Conservation (phyloP, 1,140 invertebrate genomes). For the Diorhabda carinulata region DNA sequence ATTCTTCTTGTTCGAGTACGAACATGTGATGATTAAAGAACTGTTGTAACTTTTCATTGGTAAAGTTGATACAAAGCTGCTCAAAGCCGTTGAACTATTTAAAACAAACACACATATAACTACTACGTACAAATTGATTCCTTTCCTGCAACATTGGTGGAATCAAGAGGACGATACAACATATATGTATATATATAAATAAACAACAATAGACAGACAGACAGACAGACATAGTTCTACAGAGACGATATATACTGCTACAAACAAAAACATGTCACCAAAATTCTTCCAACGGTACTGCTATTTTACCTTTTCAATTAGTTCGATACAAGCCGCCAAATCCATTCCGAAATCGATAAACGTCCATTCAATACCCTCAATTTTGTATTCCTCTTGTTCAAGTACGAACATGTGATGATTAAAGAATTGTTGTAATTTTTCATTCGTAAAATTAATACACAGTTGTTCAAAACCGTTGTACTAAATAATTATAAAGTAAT, state of each 20-base stretch:
- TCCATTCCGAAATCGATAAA: conserved; percentile 99
- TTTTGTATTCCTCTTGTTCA: conserved; percentile 97
- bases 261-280: neutral
- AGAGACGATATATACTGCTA: neutral
- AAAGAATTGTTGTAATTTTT: conserved; percentile 97
- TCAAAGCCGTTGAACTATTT: conserved; percentile 95
- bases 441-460: conserved; percentile 98
- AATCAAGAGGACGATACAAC: conserved; percentile 15
- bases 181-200: neutral
- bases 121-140: conserved; percentile 18
- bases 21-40: conserved; percentile 99
- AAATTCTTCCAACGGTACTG: neutral
- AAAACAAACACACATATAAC: conserved; percentile 22
- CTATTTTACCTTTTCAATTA: conserved; percentile 88
- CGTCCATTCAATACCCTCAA: conserved; percentile 90
- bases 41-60: conserved; percentile 95
- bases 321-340: conserved; percentile 92
- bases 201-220: neutral
- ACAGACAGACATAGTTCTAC: too few species aligned
- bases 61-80: conserved; percentile 99
- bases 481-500: conserved; percentile 54
- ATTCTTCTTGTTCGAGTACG: conserved; percentile 96
- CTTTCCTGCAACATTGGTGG: conserved; percentile 23
- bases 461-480: conserved; percentile 98
- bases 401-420: conserved; percentile 98